Evolutionary conservation across 2,888 invertebrate genomes (phyloP), one percentile per base, ranked within the genome.

Genomic region (Scrobipalpa atriplicella): DNA sequence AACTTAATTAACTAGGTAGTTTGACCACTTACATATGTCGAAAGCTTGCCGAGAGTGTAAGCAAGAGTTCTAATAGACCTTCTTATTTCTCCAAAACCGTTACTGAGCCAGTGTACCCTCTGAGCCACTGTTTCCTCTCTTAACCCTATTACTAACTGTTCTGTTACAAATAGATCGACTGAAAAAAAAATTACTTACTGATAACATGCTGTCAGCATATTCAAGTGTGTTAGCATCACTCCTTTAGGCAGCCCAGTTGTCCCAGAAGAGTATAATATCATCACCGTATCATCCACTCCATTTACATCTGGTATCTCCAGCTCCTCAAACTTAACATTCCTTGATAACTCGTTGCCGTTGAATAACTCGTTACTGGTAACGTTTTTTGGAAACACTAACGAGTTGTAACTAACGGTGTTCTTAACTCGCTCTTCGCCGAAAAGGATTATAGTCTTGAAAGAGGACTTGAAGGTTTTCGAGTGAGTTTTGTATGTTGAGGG

Each of bases 161-260:
- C 21, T 43, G 19, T 13, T 47, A 21, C 62, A 11, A 19, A 21
- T 21, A n/a, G 7, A 47, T n/a, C n/a, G 13, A 2, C 16, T n/a
- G 8, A 16, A 19, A 19, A 0, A 29, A 2, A 5, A 56, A 38
- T 36, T 70, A 87, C 89, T 79, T 76, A 88, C 88, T 80, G 11
- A 43, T 65, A 68, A 72, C 80, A 75, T 0, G 75, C 70, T 54
- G 76, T 65, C 0, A 90, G 66, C 0, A 84, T 71, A 72, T 87
- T 90, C 0, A 81, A 65, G 71, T 91, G 90, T 0, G 89, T 83
- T 19, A 84, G 38, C 82, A 87, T 82, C 0, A 90, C 91, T 2
- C 90, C 91, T 71, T 91, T 91, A 0, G 90, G 86, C 62, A 90
- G 9, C 0, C 91, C 90, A 0, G 90, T 90, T 0, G 91, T 91